Percentiles rank a stretch among this genome's conserved stretches.
These are phyloP conservation scores for Mamestra configurata DNA, from an alignment of 1,140 invertebrate genomes.

Conservation along the genomic window DNA sequence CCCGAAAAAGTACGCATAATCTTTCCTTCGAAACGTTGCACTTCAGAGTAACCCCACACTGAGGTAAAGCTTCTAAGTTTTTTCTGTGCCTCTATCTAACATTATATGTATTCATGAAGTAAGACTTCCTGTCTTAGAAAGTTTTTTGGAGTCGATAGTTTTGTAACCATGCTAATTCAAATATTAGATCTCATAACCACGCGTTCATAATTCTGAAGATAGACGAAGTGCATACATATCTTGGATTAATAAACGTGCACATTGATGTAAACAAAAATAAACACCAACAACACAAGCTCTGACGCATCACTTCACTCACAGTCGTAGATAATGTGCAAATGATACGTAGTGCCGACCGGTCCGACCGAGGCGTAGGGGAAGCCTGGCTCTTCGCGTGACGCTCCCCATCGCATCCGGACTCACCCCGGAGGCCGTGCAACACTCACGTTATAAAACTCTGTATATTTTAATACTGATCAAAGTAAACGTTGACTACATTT, in stretches of 20 bases:
- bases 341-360: conserved; percentile 37
- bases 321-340: conserved; percentile 32
- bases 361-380: conserved; percentile 8
- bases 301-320: conserved; percentile 7
- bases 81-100: too few relatives aligned
- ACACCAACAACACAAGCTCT: neutral
- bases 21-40: too few relatives aligned
- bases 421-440: conserved; percentile 19
- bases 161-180: too few relatives aligned
- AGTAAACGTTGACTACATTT: neutral
- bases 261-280: neutral
- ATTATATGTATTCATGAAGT: too few relatives aligned
- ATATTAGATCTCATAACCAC: too few relatives aligned
- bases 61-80: too few relatives aligned
- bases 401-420: conserved; percentile 29
- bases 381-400: conserved; percentile 32
- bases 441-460: conserved; percentile 33
- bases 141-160: too few relatives aligned
- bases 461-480: conserved; percentile 44
- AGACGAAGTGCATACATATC: too few relatives aligned
- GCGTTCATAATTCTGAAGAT: too few relatives aligned
- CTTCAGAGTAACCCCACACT: too few relatives aligned
- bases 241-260: neutral
- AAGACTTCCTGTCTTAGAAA: too few relatives aligned
- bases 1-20: too few relatives aligned